phyloP scores from a whole-genome alignment of 2,888 invertebrate genomes.

The Patella pellucida region DNA sequence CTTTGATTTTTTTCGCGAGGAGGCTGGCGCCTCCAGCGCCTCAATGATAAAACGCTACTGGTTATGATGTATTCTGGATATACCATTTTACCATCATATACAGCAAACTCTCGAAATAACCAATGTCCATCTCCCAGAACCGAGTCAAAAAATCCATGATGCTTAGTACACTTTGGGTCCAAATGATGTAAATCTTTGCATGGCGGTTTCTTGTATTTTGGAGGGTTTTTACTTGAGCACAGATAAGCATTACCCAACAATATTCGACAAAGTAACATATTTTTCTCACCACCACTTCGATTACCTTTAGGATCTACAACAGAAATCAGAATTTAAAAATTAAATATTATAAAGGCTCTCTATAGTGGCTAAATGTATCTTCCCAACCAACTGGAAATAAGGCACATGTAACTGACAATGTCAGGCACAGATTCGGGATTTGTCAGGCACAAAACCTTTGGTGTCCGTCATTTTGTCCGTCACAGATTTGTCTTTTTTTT shows the following conservation, averaged over 20 bases:
- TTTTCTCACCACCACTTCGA: slow-evolving; percentile 32
- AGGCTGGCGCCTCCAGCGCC: too few species aligned
- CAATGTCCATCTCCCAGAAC: slow-evolving; percentile 43
- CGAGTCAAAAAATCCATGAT: slow-evolving; percentile 38
- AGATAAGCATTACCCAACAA: slow-evolving; percentile 35
- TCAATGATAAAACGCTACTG: too few species aligned
- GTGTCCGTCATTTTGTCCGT: too few species aligned
- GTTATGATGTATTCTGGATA: slow-evolving; percentile 57
- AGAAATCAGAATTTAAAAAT: background rate
- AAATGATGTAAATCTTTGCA: slow-evolving; percentile 32
- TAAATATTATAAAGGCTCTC: too few species aligned
- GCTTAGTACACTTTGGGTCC: slow-evolving; percentile 33
- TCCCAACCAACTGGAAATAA: too few species aligned
- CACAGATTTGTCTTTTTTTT: too few species aligned
- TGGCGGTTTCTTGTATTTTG: slow-evolving; percentile 41
- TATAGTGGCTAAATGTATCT: too few species aligned
- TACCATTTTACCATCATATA: slow-evolving; percentile 43
- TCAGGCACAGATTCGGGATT: too few species aligned
- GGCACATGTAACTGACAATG: too few species aligned
- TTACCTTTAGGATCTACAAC: slow-evolving; percentile 38
- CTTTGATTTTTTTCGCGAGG: too few species aligned
- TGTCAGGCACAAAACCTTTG: too few species aligned
- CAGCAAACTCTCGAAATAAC: slow-evolving; percentile 52
- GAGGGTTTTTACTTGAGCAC: slow-evolving; percentile 29
- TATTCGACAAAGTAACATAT: slow-evolving; percentile 48